Percentiles rank a stretch among this genome's conserved stretches.
phyloP scores from a whole-genome alignment of 2,888 invertebrate species.

The Acheta domesticus region DNA sequence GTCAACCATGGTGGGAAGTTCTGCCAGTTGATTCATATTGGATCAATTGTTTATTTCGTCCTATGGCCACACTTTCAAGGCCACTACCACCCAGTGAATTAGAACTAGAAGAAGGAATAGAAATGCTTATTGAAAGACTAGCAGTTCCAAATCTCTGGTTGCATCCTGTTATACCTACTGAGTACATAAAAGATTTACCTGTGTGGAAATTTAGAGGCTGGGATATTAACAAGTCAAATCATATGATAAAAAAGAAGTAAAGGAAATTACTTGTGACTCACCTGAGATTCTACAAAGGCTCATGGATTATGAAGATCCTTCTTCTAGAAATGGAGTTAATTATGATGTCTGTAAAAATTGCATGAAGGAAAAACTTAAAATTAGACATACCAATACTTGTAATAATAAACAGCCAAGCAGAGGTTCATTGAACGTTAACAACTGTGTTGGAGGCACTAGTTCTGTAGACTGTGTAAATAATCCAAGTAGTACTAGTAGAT shows the following conservation, averaged over 20 bases:
- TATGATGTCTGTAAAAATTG: constrained; percentile 4
- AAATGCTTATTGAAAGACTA: constrained; percentile 47
- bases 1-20: constrained; percentile 47
- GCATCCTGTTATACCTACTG: constrained; percentile 47
- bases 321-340: background rate
- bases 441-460: background rate
- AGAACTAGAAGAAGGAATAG: constrained; percentile 45
- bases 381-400: constrained; percentile 19
- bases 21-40: constrained; percentile 44
- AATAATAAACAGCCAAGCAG: constrained; percentile 20
- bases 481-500: background rate
- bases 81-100: constrained; percentile 41
- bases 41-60: constrained; percentile 44
- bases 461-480: constrained; percentile 4
- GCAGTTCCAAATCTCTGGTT: constrained; percentile 50
- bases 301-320: constrained; percentile 38
- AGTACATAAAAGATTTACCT: constrained; percentile 51
- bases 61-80: constrained; percentile 40
- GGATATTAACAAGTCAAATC: constrained; percentile 27
- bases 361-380: constrained; percentile 23
- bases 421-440: background rate
- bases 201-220: constrained; percentile 47
- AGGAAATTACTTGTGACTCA: constrained; percentile 26
- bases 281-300: constrained; percentile 33
- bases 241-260: background rate